Base-by-base conservation (phyloP, 1,140 invertebrate genomes). In the Propsilocerus akamusi region DNA sequence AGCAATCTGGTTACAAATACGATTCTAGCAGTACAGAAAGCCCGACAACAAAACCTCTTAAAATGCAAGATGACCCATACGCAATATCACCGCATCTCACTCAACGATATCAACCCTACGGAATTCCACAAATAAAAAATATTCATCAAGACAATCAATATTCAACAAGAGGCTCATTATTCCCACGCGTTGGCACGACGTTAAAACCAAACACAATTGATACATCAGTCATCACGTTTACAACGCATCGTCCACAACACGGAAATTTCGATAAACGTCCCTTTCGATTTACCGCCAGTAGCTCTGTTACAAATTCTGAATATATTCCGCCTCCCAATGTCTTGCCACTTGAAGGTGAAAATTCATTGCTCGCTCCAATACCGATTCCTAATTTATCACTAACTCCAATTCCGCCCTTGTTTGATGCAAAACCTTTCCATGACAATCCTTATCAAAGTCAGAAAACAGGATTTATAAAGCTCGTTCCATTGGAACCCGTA, bases 351-450 rank as follows among this genome's bases (percentile, higher is more conserved):
- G 34, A 41, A 41, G 34, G 34, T 20, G 34, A 41, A 41, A 41
- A 41, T 20, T 5, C 17, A 7, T 4, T 7, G 5, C 14, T 41
- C 10, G 34, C 14, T 52, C 68, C 69, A 12, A 68, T 75, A 26
- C 72, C 73, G 7, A 59, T 74, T 53, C 73, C 72, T 2, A 72
- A 71, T 53, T 57, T 74, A 11, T 73, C 68, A 55, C 59, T 68
- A 20, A 65, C 66, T 30, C 71, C 70, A 12, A 54, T 74, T 49
- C 74, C 72, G 7, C 74, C 74, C 12, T 67, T 76, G 32, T 75
- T 73, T 55, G 72, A 72, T 54, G 70, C 73, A 5, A 63, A 71
- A 53, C 71, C 69, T 14, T 76, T 75, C 53, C n/a, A 62, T 66
- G 53, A 61, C 60, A 25, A 25, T 25, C 51, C 26, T 46, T 32